These are phyloP conservation scores for Pachymerium ferrugineum DNA, from an alignment of 2,888 invertebrate species.

Conservation along the genomic window DNA sequence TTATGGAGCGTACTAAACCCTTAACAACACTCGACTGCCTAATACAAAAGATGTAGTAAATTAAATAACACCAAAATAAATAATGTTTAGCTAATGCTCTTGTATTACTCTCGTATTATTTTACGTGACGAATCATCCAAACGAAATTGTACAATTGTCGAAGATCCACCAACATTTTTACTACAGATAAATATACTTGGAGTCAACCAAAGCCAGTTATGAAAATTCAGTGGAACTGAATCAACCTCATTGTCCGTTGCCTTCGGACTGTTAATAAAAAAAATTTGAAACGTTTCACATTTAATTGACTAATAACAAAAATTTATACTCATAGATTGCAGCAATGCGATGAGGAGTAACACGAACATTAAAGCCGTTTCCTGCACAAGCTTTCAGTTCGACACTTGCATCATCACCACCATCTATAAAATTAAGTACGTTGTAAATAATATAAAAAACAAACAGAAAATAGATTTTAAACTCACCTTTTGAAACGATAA, in stretches of 20 bases:
- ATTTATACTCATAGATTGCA: not conserved
- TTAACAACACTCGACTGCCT: too few relatives aligned
- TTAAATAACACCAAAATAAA: not conserved
- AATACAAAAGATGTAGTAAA: too few relatives aligned
- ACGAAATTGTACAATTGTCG: not conserved
- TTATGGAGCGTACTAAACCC: too few relatives aligned
- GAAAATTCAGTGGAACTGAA: conserved; percentile 40
- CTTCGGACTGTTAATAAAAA: not conserved
- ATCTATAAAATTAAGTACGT: not conserved
- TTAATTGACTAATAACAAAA: too few relatives aligned
- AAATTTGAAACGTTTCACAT: too few relatives aligned
- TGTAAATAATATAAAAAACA: not conserved
- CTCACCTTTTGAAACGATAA: not conserved
- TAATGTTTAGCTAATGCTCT: not conserved
- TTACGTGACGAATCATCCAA: not conserved
- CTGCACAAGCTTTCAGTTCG: too few relatives aligned
- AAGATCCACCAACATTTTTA: not conserved
- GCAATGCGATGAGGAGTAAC: not conserved
- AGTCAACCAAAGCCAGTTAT: conserved; percentile 57
- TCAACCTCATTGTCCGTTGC: not conserved
- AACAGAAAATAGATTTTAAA: not conserved
- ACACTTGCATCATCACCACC: too few relatives aligned
- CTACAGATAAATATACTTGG: conserved; percentile 41
- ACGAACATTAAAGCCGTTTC: not conserved
- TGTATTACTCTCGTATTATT: not conserved